Percentiles rank a stretch among this genome's conserved stretches.
These are phyloP conservation scores for Drosophila ironensis DNA, from an alignment of 1,140 invertebrate species.

Conservation along the genomic window DNA sequence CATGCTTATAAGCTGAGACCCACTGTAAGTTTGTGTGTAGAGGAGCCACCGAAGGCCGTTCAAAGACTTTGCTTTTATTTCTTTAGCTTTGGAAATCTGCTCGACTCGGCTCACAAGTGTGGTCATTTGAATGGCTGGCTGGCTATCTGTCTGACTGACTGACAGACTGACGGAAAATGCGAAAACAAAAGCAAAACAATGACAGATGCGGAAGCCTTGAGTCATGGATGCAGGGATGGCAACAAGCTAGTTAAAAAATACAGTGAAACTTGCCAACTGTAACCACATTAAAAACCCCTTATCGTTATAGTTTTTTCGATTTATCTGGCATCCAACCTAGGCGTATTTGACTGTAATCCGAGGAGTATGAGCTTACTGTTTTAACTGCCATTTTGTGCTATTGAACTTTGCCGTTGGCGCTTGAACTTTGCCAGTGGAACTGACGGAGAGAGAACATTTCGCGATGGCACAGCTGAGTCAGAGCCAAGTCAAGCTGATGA, in stretches of 20 bases:
- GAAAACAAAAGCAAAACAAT: slow-evolving; percentile 37
- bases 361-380: slow-evolving; percentile 24
- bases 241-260: slow-evolving; percentile 18
- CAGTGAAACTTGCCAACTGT: slow-evolving; percentile 5
- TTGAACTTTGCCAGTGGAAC: slow-evolving; percentile 44
- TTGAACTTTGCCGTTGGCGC: slow-evolving; percentile 59
- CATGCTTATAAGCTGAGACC: too few species aligned
- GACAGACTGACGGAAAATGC: slow-evolving; percentile 28
- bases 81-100: slow-evolving; percentile 14
- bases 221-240: slow-evolving; percentile 17
- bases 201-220: slow-evolving; percentile 41
- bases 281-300: too few species aligned
- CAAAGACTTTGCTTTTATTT: slow-evolving; percentile 29
- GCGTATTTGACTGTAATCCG: slow-evolving; percentile 8
- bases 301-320: too few species aligned
- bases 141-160: slow-evolving; percentile 8
- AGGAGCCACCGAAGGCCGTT: slow-evolving; percentile 43
- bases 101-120: neutral
- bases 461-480: slow-evolving; percentile 16
- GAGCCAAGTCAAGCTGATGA: slow-evolving; percentile 23
- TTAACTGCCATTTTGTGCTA: slow-evolving; percentile 55
- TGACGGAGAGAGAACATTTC: slow-evolving; percentile 11
- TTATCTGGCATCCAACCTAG: too few species aligned
- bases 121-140: slow-evolving; percentile 23
- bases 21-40: slow-evolving; percentile 19